A percentile compares a stretch with the other conserved stretches of the same genome.
Evolutionary conservation across 2,888 invertebrate species (phyloP).

Genomic region (Disparrhopalites patrizii): DNA sequence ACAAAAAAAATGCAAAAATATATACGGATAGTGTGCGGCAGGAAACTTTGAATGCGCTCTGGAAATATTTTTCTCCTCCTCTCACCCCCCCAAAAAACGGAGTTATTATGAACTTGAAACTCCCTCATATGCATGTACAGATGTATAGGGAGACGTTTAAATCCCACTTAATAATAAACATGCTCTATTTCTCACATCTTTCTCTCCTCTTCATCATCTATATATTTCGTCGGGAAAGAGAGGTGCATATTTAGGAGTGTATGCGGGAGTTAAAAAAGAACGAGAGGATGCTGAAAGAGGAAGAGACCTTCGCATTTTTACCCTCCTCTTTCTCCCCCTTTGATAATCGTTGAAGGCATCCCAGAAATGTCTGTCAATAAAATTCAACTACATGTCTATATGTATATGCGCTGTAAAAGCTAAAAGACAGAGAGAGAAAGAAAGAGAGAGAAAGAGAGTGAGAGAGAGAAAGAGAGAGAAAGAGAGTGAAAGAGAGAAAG

Average conservation of each 20-base stretch:
- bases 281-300: not conserved
- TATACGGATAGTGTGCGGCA: slow-evolving; percentile 4
- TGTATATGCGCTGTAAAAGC: too few relatives aligned
- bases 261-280: not conserved
- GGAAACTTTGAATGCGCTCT: slow-evolving; percentile 27
- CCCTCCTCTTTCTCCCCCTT: not conserved
- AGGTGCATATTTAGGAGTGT: too few relatives aligned
- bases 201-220: not conserved
- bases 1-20: too few relatives aligned
- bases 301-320: too few relatives aligned
- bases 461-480: too few relatives aligned
- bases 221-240: too few relatives aligned
- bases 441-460: not conserved
- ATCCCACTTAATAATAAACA: too few relatives aligned
- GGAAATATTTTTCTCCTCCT: slow-evolving; percentile 30
- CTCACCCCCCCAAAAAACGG: not conserved
- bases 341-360: slow-evolving; percentile 32
- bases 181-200: not conserved
- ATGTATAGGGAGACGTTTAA: not conserved
- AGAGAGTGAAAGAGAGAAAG: too few relatives aligned
- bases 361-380: slow-evolving; percentile 37
- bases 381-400: slow-evolving; percentile 13
- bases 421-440: not conserved
- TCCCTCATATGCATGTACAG: not conserved
- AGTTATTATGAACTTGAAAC: not conserved